Conservation (phyloP, 2,797 vertebrate species). For the Margarornis squamiger region DNA sequence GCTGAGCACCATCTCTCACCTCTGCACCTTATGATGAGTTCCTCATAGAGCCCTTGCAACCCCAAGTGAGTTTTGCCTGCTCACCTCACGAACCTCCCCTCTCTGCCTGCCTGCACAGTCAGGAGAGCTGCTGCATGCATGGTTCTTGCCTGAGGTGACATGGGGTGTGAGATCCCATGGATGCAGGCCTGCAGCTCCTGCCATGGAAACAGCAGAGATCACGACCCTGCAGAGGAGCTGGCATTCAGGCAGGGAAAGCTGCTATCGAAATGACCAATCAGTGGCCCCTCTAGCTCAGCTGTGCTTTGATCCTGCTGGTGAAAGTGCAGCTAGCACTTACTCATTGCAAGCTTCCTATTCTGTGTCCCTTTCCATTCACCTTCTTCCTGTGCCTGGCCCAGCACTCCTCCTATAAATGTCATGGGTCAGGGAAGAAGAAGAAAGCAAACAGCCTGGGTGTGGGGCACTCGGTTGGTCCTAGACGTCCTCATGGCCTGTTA, state of each 20-base stretch:
- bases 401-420: background rate
- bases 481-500: background rate
- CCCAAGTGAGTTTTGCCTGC: background rate
- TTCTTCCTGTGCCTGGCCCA: background rate
- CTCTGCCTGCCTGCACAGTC: background rate
- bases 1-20: background rate
- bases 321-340: background rate
- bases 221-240: background rate
- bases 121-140: rapidly evolving
- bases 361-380: background rate
- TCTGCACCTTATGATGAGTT: background rate
- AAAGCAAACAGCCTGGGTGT: background rate
- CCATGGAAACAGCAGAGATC: background rate
- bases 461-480: rapidly evolving
- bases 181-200: background rate
- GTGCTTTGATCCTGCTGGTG: background rate
- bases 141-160: background rate
- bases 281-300: background rate
- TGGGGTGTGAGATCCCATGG: rapidly evolving
- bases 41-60: background rate
- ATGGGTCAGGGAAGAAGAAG: background rate
- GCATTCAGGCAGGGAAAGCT: background rate
- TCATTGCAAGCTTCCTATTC: background rate
- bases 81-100: rapidly evolving
- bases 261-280: rapidly evolving